Base-by-base conservation (phyloP, 2,797 vertebrate species). In the Sebastes variabilis region DNA sequence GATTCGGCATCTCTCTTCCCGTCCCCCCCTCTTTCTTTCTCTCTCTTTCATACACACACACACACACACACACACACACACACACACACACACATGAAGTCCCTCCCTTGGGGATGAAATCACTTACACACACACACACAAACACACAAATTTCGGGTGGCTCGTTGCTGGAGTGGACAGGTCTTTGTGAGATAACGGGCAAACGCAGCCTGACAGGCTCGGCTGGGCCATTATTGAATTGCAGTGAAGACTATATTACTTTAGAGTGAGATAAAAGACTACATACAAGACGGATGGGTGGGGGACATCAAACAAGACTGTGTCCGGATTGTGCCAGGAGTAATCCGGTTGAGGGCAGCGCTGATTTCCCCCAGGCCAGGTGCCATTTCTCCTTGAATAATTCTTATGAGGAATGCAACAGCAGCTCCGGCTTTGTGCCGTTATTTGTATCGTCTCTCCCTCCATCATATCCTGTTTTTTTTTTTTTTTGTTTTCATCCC, bases 231-330 rank as follows among this genome's bases (percentile, higher is more conserved):
- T 98, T 98, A 98, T 98, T 98, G 97, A 98, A 97, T 97, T 97
- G 96, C 96, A 97, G 96, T 96, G 97, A 98, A 96, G 97, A 97
- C 97, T 97, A 96, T 97, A 97, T 97, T 97, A 97, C 97, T 98
- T 98, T 96, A 97, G 98, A 98, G 97, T 96, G 96, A 98, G 97
- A 99, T 98, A 97, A 98, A 99, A 99, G 97, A 96, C 97, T 97
- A 96, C 95, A 96, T 96, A 96, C 96, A 97, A 97, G 97, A 98
- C 96, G 96, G 98, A 99, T 98, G 96, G 97, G 96, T 94, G 95
- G 96, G 93, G 96, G 95, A 98, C 98, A 99, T 99, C 98, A 99
- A 99, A 99, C 96, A 97, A 96, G 97, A 95, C 95, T 94, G 95
- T 96, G 96, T 97, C 97, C 97, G 96, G 96, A 95, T 96, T 96